Percentiles rank a stretch among this genome's conserved stretches.
Conservation (phyloP, 2,888 invertebrate species). For the Ecliptopera silaceata region DNA sequence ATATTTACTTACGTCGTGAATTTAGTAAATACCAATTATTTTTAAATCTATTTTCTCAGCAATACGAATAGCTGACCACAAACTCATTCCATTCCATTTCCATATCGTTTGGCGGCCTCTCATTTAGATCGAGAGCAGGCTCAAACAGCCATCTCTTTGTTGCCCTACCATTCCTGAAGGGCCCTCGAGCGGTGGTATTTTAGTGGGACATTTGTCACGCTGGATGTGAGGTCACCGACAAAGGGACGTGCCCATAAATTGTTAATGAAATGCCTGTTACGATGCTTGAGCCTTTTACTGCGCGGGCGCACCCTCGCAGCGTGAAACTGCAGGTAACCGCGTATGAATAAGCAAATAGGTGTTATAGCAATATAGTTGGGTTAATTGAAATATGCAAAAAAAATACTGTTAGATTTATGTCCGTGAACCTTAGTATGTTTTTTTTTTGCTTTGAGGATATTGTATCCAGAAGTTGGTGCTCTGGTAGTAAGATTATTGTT, state of each 20-base stretch:
- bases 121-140: background rate
- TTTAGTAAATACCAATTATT: no score
- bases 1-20: no score
- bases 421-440: background rate
- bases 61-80: no score
- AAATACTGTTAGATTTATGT: background rate
- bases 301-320: constrained; percentile 45
- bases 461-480: no score
- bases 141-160: constrained; percentile 8
- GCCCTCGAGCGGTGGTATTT: constrained; percentile 37
- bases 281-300: constrained; percentile 34
- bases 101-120: no score
- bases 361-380: constrained; percentile 5
- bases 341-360: background rate
- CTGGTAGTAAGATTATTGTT: no score
- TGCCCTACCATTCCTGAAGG: constrained; percentile 10
- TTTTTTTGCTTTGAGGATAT: no score
- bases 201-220: constrained; percentile 54
- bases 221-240: constrained; percentile 41
- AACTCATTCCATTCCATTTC: no score
- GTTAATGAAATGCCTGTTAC: constrained; percentile 62
- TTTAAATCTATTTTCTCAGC: no score
- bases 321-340: constrained; percentile 42
- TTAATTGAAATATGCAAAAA: constrained; percentile 4
- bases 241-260: constrained; percentile 56